A percentile compares a stretch with the other conserved stretches of the same genome.
These are phyloP conservation scores for Eulemur macaco DNA, from an alignment of 2,113 vertebrate genomes.

Conservation along the genomic window DNA sequence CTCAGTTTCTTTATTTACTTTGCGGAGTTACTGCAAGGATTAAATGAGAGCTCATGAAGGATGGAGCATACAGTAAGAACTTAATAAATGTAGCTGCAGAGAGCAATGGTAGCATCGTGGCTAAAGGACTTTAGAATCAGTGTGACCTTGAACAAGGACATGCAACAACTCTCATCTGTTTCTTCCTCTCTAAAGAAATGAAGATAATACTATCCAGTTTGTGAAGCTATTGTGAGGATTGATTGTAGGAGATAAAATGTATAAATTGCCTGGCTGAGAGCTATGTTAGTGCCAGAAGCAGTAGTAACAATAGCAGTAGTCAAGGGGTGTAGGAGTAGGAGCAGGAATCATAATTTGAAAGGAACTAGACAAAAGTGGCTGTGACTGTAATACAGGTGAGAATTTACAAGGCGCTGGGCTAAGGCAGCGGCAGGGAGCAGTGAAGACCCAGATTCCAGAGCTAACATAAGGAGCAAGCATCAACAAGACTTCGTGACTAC, in stretches of 20 bases:
- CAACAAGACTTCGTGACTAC: neutral
- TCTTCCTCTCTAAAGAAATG: neutral
- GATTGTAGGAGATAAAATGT: neutral
- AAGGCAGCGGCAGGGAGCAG: neutral
- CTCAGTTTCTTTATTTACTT: neutral
- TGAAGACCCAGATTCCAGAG: neutral
- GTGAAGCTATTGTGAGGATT: neutral
- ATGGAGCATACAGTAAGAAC: rapidly evolving
- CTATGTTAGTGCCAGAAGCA: neutral
- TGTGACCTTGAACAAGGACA: neutral
- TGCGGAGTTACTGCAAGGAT: neutral
- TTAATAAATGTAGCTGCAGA: neutral
- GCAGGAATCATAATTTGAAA: neutral
- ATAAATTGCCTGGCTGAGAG: neutral
- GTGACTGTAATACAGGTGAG: neutral
- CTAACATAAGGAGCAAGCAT: neutral
- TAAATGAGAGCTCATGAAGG: neutral
- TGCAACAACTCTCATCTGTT: neutral
- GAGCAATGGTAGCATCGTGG: neutral
- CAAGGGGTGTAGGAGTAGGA: neutral
- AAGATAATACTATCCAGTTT: neutral
- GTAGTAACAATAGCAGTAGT: neutral
- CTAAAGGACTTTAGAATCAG: neutral
- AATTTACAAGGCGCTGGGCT: neutral
- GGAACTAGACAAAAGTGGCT: neutral